Conservation (phyloP, 2,888 invertebrate species). For the Fabriciana adippe region DNA sequence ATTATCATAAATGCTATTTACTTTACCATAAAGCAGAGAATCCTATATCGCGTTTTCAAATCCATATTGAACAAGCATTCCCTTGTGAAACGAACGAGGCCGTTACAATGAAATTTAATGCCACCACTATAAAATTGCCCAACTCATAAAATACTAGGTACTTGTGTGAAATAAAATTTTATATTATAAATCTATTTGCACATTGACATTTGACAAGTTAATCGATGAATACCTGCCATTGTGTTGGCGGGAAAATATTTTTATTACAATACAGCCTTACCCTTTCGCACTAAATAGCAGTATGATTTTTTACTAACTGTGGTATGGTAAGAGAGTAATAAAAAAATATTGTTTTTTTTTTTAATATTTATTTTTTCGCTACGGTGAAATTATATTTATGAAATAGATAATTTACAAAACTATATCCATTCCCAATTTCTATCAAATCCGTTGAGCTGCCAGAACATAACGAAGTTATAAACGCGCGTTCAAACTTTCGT, state of each 20-base stretch:
- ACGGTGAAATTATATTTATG: no score
- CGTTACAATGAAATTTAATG: constrained; percentile 39
- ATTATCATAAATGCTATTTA: neutral
- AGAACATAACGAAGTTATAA: no score
- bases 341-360: no score
- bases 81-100: constrained; percentile 37
- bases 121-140: constrained; percentile 38
- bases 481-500: no score
- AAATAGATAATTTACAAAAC: no score
- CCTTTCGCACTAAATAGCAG: no score
- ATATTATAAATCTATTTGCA: constrained; percentile 14
- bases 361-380: no score
- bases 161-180: constrained; percentile 29
- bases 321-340: no score
- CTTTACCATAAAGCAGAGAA: constrained; percentile 27
- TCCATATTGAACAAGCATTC: constrained; percentile 29
- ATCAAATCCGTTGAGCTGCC: no score
- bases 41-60: constrained; percentile 22
- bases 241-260: neutral
- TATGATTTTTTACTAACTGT: no score
- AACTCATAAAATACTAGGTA: constrained; percentile 25
- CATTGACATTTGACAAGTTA: neutral
- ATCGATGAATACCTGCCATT: neutral
- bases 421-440: no score
- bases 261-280: no score